Evolutionary conservation across 2,888 invertebrate genomes (phyloP).

Genomic region (Eulithis testata): DNA sequence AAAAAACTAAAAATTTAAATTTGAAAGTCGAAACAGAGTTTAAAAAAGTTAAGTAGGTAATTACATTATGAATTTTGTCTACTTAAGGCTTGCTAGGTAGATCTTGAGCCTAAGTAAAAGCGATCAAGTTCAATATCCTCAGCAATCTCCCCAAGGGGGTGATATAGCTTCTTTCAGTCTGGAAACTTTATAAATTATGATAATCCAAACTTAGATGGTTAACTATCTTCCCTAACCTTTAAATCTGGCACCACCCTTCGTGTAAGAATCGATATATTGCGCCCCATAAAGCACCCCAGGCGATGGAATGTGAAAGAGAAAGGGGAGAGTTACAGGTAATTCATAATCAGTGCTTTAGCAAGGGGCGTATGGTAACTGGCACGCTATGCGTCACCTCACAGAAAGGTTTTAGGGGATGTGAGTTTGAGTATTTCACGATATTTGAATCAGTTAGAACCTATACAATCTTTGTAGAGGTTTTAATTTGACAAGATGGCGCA

Average conservation of each 20-base stretch:
- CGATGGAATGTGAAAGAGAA: constrained; percentile 19
- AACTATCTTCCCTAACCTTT: neutral
- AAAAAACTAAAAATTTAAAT: too few species aligned
- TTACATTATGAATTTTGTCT: too few species aligned
- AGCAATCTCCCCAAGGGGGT: too few species aligned
- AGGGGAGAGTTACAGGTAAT: constrained; percentile 22
- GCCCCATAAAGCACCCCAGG: constrained; percentile 28
- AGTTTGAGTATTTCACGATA: neutral
- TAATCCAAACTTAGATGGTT: constrained; percentile 5
- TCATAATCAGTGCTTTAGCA: constrained; percentile 21
- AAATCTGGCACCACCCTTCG: constrained; percentile 8
- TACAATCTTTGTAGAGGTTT: too few species aligned
- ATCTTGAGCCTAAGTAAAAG: too few species aligned
- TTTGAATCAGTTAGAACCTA: too few species aligned
- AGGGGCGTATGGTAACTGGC: constrained; percentile 6
- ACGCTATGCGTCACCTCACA: neutral
- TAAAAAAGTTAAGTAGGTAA: too few species aligned
- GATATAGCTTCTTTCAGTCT: constrained; percentile 5
- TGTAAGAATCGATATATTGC: constrained; percentile 36
- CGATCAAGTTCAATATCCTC: too few species aligned
- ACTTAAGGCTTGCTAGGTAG: too few species aligned
- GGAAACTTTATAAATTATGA: constrained; percentile 14
- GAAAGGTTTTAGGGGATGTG: neutral
- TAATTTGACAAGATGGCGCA: too few species aligned
- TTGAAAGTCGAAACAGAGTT: too few species aligned